Conservation (phyloP, 2,797 vertebrate species). For the Silurus aristotelis region DNA sequence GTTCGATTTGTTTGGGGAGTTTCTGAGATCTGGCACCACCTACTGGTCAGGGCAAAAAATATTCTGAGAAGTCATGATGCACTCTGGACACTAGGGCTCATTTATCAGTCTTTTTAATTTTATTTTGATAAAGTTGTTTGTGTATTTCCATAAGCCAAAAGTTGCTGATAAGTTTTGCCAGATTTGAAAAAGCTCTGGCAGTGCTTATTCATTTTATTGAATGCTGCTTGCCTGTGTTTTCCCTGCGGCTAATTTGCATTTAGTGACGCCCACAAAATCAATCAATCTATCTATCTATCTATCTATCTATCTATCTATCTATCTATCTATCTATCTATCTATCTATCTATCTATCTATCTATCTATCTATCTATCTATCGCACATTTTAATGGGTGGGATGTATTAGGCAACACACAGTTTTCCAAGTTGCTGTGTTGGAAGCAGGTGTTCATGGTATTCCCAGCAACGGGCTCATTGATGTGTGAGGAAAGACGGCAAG, state of each 20-base stretch:
- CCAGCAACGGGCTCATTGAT: no score
- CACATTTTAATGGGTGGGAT: no score
- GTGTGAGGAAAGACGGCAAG: no score
- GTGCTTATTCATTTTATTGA: neutral
- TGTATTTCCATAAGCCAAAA: neutral
- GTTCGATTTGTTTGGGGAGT: neutral
- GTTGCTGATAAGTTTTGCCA: neutral
- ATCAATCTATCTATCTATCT: no score
- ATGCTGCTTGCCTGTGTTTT: neutral
- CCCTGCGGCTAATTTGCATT: neutral
- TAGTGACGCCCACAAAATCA: neutral
- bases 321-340: no score
- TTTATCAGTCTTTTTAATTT: neutral
- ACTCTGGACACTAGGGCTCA: neutral
- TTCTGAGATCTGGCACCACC: neutral
- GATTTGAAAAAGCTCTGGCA: neutral
- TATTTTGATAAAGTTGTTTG: neutral
- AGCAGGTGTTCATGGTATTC: no score
- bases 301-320: no score
- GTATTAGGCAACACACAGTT: no score
- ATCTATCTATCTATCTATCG: no score
- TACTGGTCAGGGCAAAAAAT: neutral
- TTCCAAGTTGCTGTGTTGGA: no score
- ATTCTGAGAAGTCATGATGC: neutral
- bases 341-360: no score